Conservation (phyloP, 2,113 vertebrate species). For the Aldabrachelys gigantea region DNA sequence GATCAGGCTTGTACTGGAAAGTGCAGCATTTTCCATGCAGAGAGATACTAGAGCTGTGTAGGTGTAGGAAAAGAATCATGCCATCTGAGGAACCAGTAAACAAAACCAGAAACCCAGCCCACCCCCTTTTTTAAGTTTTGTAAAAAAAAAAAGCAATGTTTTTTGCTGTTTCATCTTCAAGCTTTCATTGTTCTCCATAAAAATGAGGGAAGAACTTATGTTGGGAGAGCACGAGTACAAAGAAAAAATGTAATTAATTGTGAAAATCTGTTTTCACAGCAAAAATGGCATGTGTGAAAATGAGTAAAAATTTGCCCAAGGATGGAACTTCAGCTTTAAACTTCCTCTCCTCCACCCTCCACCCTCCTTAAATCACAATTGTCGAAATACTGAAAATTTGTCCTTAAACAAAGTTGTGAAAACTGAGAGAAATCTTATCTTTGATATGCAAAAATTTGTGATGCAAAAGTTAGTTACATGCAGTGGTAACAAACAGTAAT, state of each 20-base stretch:
- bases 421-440: background rate
- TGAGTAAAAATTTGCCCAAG: background rate
- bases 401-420: background rate
- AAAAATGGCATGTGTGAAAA: background rate
- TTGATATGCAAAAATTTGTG: background rate
- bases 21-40: background rate
- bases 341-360: background rate
- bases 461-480: background rate
- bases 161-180: background rate
- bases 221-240: background rate
- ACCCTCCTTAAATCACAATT: background rate
- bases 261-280: background rate
- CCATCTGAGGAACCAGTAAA: background rate
- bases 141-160: background rate
- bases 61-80: background rate
- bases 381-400: background rate
- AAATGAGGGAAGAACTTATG: background rate
- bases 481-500: background rate
- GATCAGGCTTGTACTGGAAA: background rate
- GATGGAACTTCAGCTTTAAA: background rate
- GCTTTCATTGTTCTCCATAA: background rate
- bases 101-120: background rate
- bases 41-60: fast-evolving
- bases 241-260: background rate
- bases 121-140: background rate